phyloP scores from a whole-genome alignment of 2,888 invertebrate species.

The Xestoiulus laeticollis region DNA sequence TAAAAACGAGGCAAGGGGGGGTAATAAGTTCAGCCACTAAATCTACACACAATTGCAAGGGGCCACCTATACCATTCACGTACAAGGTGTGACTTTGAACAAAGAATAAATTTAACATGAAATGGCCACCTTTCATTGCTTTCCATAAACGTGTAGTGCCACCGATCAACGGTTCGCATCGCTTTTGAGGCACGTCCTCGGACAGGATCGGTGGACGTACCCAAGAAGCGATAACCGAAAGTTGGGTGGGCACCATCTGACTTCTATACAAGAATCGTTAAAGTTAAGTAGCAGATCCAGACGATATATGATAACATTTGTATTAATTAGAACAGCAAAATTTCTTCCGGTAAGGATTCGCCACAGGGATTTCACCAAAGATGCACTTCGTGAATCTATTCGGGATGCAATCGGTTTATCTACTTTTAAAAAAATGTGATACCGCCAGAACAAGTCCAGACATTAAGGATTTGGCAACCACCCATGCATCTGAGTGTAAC shows the following conservation, averaged over 20 bases:
- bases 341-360: too few relatives aligned
- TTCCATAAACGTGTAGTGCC: neutral
- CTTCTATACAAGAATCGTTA: neutral
- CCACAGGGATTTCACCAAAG: neutral
- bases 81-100: neutral
- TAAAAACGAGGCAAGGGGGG: conserved; percentile 19
- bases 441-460: neutral
- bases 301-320: neutral
- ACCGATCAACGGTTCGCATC: neutral
- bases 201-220: neutral
- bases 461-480: neutral
- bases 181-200: neutral
- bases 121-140: neutral
- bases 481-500: neutral
- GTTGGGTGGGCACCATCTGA: neutral
- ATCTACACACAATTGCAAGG: neutral
- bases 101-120: neutral
- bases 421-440: neutral
- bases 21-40: neutral
- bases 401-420: neutral
- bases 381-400: neutral
- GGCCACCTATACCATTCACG: neutral
- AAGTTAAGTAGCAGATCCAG: neutral
- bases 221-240: neutral
- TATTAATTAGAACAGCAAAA: neutral